Evolutionary conservation across 1,140 invertebrate genomes (phyloP).

Genomic region (Drosophila bifasciata): DNA sequence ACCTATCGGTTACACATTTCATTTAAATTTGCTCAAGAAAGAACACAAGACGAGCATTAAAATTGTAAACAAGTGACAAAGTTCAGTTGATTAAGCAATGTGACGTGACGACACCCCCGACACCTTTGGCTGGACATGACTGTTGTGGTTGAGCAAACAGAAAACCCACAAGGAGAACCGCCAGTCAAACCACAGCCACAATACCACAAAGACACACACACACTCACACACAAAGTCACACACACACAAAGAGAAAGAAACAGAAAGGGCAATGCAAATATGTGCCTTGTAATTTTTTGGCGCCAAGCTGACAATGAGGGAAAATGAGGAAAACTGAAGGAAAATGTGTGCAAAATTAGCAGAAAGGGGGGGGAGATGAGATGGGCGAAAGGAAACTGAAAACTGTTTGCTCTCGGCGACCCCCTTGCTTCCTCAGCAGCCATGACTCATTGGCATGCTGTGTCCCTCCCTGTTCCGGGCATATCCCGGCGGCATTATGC

Average conservation of each 20-base stretch:
- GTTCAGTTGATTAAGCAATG: neutral
- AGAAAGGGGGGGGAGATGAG: neutral
- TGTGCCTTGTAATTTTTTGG: slow-evolving; percentile 32
- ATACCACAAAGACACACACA: slow-evolving; percentile 12
- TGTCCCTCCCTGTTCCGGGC: slow-evolving; percentile 14
- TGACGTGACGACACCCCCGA: slow-evolving; percentile 30
- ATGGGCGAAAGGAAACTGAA: slow-evolving; percentile 5
- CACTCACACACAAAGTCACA: slow-evolving; percentile 5
- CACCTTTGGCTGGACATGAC: slow-evolving; percentile 25
- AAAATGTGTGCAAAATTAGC: slow-evolving; percentile 6
- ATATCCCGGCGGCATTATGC: slow-evolving; percentile 45
- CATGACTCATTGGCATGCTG: slow-evolving; percentile 26
- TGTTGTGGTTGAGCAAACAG: slow-evolving; percentile 22
- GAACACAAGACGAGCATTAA: too few species aligned
- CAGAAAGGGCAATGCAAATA: slow-evolving; percentile 16
- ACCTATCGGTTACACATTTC: too few species aligned
- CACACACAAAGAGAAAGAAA: neutral
- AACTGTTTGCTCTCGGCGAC: slow-evolving; percentile 29
- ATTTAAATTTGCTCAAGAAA: too few species aligned
- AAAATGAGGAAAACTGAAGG: neutral
- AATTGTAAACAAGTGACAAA: too few species aligned
- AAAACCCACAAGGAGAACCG: slow-evolving; percentile 9
- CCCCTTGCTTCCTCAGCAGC: neutral
- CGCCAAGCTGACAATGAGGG: slow-evolving; percentile 34
- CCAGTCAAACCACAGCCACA: slow-evolving; percentile 10